Percentiles rank a stretch among this genome's conserved stretches.
Conservation (phyloP, 2,113 vertebrate genomes). For the Suricata suricatta region DNA sequence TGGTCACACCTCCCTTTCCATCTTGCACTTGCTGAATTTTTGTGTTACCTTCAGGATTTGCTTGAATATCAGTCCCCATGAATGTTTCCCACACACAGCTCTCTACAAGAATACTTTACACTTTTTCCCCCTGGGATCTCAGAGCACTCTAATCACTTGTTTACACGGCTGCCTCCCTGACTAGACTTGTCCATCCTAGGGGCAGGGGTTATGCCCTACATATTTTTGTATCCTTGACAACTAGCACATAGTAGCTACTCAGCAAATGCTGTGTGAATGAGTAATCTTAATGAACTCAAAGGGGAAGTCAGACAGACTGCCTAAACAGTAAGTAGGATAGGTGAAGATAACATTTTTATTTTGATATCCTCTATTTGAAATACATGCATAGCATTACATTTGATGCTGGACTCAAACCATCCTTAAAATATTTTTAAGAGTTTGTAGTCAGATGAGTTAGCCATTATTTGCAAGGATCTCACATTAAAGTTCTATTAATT, state of each 20-base stretch:
- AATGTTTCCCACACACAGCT: background rate
- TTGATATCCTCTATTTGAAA: background rate
- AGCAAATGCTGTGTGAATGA: background rate
- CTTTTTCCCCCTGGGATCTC: background rate
- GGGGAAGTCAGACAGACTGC: background rate
- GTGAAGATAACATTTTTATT: background rate
- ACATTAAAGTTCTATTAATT: background rate
- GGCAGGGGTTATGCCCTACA: background rate
- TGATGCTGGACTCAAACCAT: background rate
- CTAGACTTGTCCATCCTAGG: background rate
- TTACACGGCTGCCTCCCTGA: background rate
- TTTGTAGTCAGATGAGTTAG: constrained; percentile 39
- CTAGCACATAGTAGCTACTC: background rate
- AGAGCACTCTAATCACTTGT: background rate
- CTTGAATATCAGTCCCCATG: background rate
- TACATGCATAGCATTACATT: background rate
- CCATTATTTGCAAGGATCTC: constrained; percentile 9
- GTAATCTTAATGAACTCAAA: background rate
- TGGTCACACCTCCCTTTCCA: background rate
- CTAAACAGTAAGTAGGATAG: background rate
- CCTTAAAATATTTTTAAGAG: constrained; percentile 35
- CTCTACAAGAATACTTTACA: background rate
- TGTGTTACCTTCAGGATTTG: background rate
- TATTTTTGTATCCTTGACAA: background rate
- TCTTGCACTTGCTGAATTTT: background rate